Evolutionary conservation across 2,797 vertebrate species (phyloP).

Genomic region (Danio kyathit): DNA sequence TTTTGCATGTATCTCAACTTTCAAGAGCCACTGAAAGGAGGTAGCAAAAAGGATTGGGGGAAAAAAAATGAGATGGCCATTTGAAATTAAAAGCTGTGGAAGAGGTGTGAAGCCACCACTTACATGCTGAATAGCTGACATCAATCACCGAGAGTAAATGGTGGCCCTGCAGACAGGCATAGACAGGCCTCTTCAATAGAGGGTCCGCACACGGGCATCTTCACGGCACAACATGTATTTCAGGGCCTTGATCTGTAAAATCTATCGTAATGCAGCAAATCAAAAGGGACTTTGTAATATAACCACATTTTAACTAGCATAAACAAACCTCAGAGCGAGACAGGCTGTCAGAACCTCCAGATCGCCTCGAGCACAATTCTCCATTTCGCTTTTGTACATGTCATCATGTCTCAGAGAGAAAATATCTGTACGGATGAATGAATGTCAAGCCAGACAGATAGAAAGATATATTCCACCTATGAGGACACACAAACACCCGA

Average conservation of each 20-base stretch:
- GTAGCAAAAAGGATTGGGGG: slow-evolving; percentile 75
- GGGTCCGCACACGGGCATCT: slow-evolving; percentile 62
- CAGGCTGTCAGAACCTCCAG: slow-evolving; percentile 44
- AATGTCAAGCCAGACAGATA: slow-evolving; percentile 42
- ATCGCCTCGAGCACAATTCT: slow-evolving; percentile 40
- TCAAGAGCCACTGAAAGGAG: slow-evolving; percentile 80
- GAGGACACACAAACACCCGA: slow-evolving; percentile 7
- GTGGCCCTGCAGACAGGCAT: slow-evolving; percentile 62
- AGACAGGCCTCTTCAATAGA: slow-evolving; percentile 73
- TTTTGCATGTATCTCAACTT: slow-evolving; percentile 84
- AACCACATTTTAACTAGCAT: slow-evolving; percentile 64
- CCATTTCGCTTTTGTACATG: slow-evolving; percentile 38
- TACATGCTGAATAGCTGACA: slow-evolving; percentile 86
- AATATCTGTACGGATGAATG: slow-evolving; percentile 44
- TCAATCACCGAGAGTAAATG: slow-evolving; percentile 82
- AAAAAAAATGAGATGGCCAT: slow-evolving; percentile 85
- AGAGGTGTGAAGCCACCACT: slow-evolving; percentile 85
- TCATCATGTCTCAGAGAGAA: slow-evolving; percentile 37
- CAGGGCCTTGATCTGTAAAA: slow-evolving; percentile 81
- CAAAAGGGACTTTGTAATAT: slow-evolving; percentile 72
- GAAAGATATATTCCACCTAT: slow-evolving; percentile 33
- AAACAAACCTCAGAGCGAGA: slow-evolving; percentile 66
- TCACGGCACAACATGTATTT: slow-evolving; percentile 68
- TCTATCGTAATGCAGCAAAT: slow-evolving; percentile 76
- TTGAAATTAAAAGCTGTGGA: slow-evolving; percentile 90